Evolutionary conservation across 2,797 vertebrate species (phyloP), one percentile per base, ranked within the genome.

Genomic region (Triplophysa bombifrons): DNA sequence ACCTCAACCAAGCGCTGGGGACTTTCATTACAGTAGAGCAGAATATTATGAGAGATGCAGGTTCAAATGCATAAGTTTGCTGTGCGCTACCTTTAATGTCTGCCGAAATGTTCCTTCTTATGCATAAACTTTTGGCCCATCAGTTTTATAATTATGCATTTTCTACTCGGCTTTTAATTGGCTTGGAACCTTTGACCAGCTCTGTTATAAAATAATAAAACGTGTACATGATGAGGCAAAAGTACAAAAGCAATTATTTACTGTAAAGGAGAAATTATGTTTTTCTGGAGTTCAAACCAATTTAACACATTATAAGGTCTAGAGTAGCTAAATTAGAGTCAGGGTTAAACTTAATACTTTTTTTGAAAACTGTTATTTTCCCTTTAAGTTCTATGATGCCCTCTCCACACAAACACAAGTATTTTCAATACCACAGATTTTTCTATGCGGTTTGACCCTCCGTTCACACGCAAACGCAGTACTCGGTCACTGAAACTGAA

Each of bases 1-100:
- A 67, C 55, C 51, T 58, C 51, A 60, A 38, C 56, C 66, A 77
- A 72, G 63, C 38, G 48, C 58, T 53, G 20, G 76, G 68, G 78
- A 69, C 41, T 73, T 71, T 80, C 70, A 80, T 73, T 80, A 80
- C 73, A 66, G 63, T 38, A 13, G 63, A 65, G 34, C 72, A 19
- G 69, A 65, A 67, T 48, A 73, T 66, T 73, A 50, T n/a, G 25
- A 72, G 51, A 48, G 48, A 61, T 12, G 6, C 8, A 16, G 53
- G 72, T 72, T 79, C 17, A 79, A 60, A 58, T 44, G 48, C 56
- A 19, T 38, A 38, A 38, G 17, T 19, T 19, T 13, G 34, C 25
- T 61, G 27, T 14, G 16, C 60, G 16, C 14, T 30, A 25, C 14
- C 25, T 63, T 63, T 63, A 34, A 34, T 41, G 63, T 64, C 58